Evolutionary conservation across 2,113 vertebrate species (phyloP).

Genomic region (Oreotragus oreotragus): DNA sequence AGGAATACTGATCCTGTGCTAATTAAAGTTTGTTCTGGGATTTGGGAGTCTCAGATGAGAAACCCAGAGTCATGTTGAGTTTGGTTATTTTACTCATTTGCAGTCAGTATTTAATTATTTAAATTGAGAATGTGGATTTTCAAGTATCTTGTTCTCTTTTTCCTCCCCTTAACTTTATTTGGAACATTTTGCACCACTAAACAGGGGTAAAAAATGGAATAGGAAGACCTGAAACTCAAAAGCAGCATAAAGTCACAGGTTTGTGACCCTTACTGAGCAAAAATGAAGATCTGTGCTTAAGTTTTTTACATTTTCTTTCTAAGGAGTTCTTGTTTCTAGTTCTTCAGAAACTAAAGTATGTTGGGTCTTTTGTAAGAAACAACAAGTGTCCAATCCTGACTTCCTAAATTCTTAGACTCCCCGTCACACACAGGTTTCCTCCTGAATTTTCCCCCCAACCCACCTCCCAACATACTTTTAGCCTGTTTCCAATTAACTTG

Average conservation of each 20-base stretch:
- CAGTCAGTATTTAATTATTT: slow-evolving; percentile 38
- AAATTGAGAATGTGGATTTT: background rate
- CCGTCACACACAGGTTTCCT: background rate
- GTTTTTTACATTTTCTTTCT: background rate
- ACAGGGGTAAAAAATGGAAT: background rate
- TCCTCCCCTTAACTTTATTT: background rate
- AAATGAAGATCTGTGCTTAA: background rate
- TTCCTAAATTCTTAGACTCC: background rate
- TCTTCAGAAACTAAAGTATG: background rate
- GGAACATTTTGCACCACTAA: background rate
- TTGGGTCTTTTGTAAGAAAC: background rate
- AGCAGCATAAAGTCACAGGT: background rate
- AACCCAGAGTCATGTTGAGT: background rate
- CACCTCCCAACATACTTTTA: background rate
- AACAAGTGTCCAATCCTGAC: background rate
- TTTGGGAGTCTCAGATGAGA: slow-evolving; percentile 57
- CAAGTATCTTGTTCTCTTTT: background rate
- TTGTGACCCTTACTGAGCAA: background rate
- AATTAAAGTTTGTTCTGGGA: slow-evolving; percentile 64
- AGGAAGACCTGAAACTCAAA: background rate
- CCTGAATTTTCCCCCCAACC: background rate
- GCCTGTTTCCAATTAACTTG: background rate
- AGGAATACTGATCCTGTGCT: slow-evolving; percentile 51
- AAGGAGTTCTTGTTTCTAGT: background rate
- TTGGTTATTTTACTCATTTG: slow-evolving; percentile 49